Evolutionary conservation across 2,888 invertebrate species (phyloP), one percentile per base, ranked within the genome.

Genomic region (Tolmerus cingulatus): DNA sequence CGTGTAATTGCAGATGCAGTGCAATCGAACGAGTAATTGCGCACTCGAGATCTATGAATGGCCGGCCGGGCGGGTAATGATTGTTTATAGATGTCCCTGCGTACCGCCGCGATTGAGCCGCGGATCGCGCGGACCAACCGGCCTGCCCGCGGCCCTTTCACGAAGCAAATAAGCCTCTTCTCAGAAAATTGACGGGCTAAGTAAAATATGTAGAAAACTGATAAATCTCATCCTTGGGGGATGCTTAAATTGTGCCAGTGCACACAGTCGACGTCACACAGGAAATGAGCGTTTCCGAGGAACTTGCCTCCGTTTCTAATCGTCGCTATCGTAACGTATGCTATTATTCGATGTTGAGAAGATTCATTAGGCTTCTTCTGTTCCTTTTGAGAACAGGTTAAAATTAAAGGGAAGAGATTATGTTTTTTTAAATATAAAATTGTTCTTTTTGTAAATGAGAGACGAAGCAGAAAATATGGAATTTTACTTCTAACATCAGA

Each of bases 31-130:
- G 46, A 27, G 85, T 85, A 85, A 85, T 85, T 85, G 85, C 74
- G 85, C 74, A 85, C 19, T 19, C 37, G 43, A 85, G 85, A 85
- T 85, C 85, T 85, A 85, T 46, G 85, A 85, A 46, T 74, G 74
- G 43, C 74, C 85, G 27, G 66, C 23, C 66, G 66, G 12, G 66
- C 30, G n/a, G 85, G 40, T 74, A 85, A 85, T 85, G 74, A 85
- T 85, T 85, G 85, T 74, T 85, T 85, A 85, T 85, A 85, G 85
- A 85, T 85, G 85, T 85, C 85, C 74, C 85, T 85, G 85, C 40
- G 66, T 23, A 66, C 19, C 27, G 66, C 46, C 37, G 8, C 43
- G 23, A 79, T 46, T 79, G n/a, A 23, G 40, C 51, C 46, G 46
- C 27, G n/a, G 34, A 79, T 12, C 37, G 74, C 27, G 27, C 37